Evolutionary conservation across 2,797 vertebrate genomes (phyloP), one percentile per base, ranked within the genome.

Genomic region (Microtus californicus): DNA sequence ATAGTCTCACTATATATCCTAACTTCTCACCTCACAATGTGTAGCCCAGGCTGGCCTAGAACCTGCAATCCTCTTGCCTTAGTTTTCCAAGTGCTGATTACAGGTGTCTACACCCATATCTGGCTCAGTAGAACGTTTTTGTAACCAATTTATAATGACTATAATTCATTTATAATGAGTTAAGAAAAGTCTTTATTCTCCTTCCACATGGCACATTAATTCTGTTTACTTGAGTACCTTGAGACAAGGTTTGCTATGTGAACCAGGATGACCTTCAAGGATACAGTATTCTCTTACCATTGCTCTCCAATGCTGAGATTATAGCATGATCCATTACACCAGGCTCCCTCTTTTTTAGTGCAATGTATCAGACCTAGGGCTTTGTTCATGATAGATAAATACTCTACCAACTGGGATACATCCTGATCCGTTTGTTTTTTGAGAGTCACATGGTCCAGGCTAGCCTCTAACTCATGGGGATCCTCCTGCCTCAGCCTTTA

Each of bases 161-260:
- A 21, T 59, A 59, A 59, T 59, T 59, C 45, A 82, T 45, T 88
- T 93, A 79, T 12, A 94, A 73, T 27, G 10, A 90, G 37, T 19
- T 77, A 86, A 83, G 31, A 79, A 96, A 92, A 59, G n/a, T 11
- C 25, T 91, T 89, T 81, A 71, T 43, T 90, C 37, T 89, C 89
- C 67, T 93, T 65, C 61, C 27, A 51, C 48, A 74, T 0, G 87
- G 54, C 48, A 4, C 74, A 94, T 89, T 87, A 80, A 88, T 82
- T 93, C 86, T 87, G 56, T 71, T 17, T 61, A 61, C 15, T 82
- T 83, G 59, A 34, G 56, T 34, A 43, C 81, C 51, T 78, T 87
- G 54, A 63, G 14, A 5, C 25, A 83, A 63, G 27, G 80, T 63
- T 63, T 63, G 80, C 59, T 83, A 63, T 40, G 25, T 82, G 34